Conservation (phyloP, 2,888 invertebrate species). For the Disparrhopalites patrizii region DNA sequence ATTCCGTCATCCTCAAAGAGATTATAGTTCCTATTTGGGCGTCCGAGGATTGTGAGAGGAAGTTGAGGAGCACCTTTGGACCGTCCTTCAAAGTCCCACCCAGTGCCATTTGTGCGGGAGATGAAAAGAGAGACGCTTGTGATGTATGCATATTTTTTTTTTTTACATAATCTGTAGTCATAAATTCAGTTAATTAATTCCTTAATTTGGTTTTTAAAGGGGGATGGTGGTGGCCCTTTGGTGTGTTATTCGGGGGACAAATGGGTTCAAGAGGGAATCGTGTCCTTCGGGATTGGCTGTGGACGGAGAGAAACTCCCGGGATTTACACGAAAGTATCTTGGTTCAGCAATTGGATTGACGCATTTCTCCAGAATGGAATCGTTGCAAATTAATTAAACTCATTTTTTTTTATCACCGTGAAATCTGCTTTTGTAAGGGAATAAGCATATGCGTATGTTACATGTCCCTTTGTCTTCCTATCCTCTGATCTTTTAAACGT, state of each 20-base stretch:
- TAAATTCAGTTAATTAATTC: not conserved
- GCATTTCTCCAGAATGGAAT: conserved; percentile 24
- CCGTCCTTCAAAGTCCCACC: conserved; percentile 51
- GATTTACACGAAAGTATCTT: conserved; percentile 52
- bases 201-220: conserved; percentile 47
- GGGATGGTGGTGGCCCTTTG: conserved; percentile 54
- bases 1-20: conserved; percentile 53
- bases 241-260: conserved; percentile 52
- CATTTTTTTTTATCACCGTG: too few species aligned
- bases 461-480: too few species aligned
- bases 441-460: too few species aligned
- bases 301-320: conserved; percentile 52
- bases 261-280: conserved; percentile 53
- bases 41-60: conserved; percentile 51
- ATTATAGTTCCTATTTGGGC: conserved; percentile 53
- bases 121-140: conserved; percentile 53
- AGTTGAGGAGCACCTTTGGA: conserved; percentile 52
- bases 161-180: not conserved
- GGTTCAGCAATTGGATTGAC: conserved; percentile 51
- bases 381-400: too few species aligned
- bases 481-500: too few species aligned
- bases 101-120: conserved; percentile 53
- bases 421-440: too few species aligned
- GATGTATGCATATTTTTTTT: conserved; percentile 50
- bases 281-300: conserved; percentile 52